phyloP scores from a whole-genome alignment of 2,797 vertebrate species.

The Arvicola amphibius region DNA sequence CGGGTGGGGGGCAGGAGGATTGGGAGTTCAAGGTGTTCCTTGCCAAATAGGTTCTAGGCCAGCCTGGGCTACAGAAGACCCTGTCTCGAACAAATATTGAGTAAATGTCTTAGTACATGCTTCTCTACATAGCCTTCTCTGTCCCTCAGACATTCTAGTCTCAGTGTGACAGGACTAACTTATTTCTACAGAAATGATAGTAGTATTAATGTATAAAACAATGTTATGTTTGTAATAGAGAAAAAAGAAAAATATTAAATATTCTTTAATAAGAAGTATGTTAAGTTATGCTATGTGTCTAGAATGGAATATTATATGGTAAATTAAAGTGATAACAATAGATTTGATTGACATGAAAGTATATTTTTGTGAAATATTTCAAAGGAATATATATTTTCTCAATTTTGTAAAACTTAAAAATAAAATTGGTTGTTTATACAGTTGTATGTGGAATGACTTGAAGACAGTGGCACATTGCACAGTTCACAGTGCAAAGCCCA shows the following conservation, averaged over 20 bases:
- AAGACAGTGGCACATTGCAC: background rate
- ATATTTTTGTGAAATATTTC: slow-evolving; percentile 33
- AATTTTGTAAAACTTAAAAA: slow-evolving; percentile 52
- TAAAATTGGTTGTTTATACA: background rate
- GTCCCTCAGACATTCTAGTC: background rate
- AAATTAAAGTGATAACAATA: background rate
- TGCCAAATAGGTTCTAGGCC: background rate
- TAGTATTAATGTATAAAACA: background rate
- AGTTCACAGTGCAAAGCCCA: background rate
- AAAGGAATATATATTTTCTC: slow-evolving; percentile 57
- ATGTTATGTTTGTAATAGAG: background rate
- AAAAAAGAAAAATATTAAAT: background rate
- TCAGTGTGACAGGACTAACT: background rate
- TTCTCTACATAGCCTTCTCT: background rate
- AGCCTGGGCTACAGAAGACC: background rate
- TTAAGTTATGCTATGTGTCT: background rate
- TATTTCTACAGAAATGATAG: background rate
- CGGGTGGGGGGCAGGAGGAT: background rate
- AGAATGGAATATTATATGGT: background rate
- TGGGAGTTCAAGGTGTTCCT: background rate
- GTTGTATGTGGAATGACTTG: background rate
- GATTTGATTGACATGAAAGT: background rate
- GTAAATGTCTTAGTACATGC: background rate
- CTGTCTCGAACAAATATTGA: background rate
- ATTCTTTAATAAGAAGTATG: slow-evolving; percentile 10